Evolutionary conservation across 2,797 vertebrate species (phyloP), one percentile per base, ranked within the genome.

Genomic region (Periparus ater): DNA sequence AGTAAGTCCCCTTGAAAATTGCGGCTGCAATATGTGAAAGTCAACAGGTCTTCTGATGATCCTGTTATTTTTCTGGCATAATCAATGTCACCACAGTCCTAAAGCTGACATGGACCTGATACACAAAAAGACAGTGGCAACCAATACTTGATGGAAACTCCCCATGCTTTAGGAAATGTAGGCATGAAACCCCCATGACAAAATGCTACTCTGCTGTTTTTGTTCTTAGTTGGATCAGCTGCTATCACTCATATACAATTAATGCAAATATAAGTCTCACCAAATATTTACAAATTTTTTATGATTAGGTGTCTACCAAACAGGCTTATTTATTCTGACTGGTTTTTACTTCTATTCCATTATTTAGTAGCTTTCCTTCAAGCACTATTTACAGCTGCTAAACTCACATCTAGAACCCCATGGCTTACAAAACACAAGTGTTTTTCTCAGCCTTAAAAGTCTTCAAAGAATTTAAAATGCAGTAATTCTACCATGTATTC

Each of bases 221-320:
- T 51, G 30, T 25, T 27, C 45, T 62, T 77, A 89, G 44, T 47
- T 6, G 3, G 19, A 84, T 42, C 50, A 36, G 19, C n/a, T 53
- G 60, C 47, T 88, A 68, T 5, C 40, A 21, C 17, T 70, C 57
- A 29, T 17, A 51, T 23, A 51, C 23, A 61, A 73, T 42, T 30
- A 85, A 93, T 36, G 53, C 57, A 94, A 89, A 95, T 44, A 63
- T 4, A 71, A 86, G 19, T 27, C 36, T 88, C 78, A 93, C 13
- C 25, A 84, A 89, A 81, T 58, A 70, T 66, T 88, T 93, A 66
- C 81, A 53, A 90, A 70, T 80, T 85, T 88, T 91, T 75, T 95
- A 71, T 80, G 89, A 90, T 57, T 91, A 95, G 53, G 66, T 38
- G 82, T 85, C 76, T 83, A 55, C 8, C 36, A 86, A 83, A 54